Evolutionary conservation across 1,140 invertebrate species (phyloP), one percentile per base, ranked within the genome.

Genomic region (Oryctes rhinoceros): DNA sequence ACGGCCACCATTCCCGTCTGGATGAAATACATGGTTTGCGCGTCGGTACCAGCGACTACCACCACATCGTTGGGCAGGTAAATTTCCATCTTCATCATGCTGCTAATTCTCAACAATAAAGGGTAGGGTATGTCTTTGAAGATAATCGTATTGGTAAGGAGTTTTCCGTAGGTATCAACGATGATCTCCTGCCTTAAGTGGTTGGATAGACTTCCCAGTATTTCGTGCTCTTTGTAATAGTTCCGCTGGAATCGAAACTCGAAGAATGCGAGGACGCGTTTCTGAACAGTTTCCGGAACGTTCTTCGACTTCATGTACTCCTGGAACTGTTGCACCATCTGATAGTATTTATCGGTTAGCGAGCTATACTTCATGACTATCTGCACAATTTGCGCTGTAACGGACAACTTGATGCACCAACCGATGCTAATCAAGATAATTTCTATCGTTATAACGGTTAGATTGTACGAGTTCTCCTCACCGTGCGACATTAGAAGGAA

Each of bases 1-100:
- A 92, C 87, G 5, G 90, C 89, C 0, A 92, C 90, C 3, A 89
- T 90, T 24, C 91, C 91, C 48, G 84, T 88, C 0, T 88, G 88
- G 11, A 92, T 86, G 81, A 92, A 92, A 83, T 88, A 92, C 90
- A 92, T 91, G 79, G 88, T 90, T 62, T 91, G 88, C 10, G 90
- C 91, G 15, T 87, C 84, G 30, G 87, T 87, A 0, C 89, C 90
- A 4, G 90, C 90, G 83, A 89, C 88, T 3, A 90, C 85, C 30
- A 92, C 90, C 13, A 85, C 78, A 78, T 86, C 85, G 37, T 84
- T 84, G 30, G 82, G 81, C 18, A 86, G 62, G 71, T 78, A 86
- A 48, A 86, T 83, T 82, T 85, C 82, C 6, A 81, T 81, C 47
- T 82, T 83, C 49, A 86, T 59, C 48, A 81, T 67, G 4, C 79